Base-by-base conservation (phyloP, 2,888 invertebrate species). In the Philaethria dido region DNA sequence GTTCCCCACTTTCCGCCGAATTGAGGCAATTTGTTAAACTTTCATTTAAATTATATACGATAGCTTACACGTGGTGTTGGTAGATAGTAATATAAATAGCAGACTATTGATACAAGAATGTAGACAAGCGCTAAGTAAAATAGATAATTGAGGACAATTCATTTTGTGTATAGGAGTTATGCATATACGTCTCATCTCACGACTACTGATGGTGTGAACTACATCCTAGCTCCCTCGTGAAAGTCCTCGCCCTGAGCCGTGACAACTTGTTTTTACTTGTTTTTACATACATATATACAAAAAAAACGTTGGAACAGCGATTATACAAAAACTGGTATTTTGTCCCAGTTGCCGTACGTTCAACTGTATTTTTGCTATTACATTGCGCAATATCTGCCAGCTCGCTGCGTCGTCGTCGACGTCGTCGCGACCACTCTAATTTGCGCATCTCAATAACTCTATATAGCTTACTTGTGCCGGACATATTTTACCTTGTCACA, bases 301-400 rank as follows among this genome's bases (percentile, higher is more conserved):
- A 33, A 65, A 59, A 50, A 36, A 14, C 36, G 48, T 36, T 11
- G n/a, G n/a, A 50, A 64, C 59, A 64, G 42, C 39, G 44, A 42
- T 39, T 50, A 42, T 52, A 42, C 48, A 25, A 42, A 64, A 57
- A 59, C 59, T n/a, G 25, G 59, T 65, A 60, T 50, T 44, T 59
- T 65, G 64, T 9, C 59, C 64, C 47, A 65, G 50, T 59, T 60
- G 29, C 18, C 59, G 64, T 42, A 59, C 64, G 33, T 65, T 65
- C 59, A 65, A 65, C 59, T 59, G 59, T 18, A 65, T 65, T 50
- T 65, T 65, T 42, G 64, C 59, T 52, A 45, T 65, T 44, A 60
- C 50, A 57, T 63, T 65, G 44, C 50, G 39, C 50, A 65, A 60
- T 50, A 59, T 20, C 59, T 57, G 59, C 59, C 18, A 18, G 64